These are phyloP conservation scores for Eucera pruinosa DNA, from an alignment of 2,888 invertebrate species.

Conservation along the genomic window DNA sequence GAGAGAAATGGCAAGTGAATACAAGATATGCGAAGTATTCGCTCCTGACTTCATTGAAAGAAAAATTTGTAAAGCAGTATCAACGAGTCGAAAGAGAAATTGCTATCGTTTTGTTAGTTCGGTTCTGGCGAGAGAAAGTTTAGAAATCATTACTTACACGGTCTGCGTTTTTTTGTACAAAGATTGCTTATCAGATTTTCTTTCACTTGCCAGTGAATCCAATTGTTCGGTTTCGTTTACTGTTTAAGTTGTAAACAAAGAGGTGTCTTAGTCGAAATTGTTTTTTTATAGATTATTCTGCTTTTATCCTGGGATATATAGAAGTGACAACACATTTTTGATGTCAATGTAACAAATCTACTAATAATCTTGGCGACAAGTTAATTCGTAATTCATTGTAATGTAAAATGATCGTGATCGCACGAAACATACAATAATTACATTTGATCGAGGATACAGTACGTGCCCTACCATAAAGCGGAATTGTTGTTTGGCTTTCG, in stretches of 20 bases:
- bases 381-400: no score
- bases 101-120: constrained; percentile 22
- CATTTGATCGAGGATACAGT: no score
- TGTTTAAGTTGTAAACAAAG: no score
- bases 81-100: constrained; percentile 15
- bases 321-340: no score
- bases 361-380: no score
- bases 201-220: not conserved
- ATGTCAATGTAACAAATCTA: no score
- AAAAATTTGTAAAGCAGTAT: not conserved
- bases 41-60: not conserved
- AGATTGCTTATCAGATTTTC: not conserved
- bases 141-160: constrained; percentile 29
- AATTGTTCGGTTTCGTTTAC: no score
- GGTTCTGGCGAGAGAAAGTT: constrained; percentile 39
- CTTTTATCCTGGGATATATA: no score
- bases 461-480: no score
- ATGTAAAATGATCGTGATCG: not conserved
- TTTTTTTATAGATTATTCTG: no score
- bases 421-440: not conserved
- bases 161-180: not conserved
- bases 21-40: not conserved
- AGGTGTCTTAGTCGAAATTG: no score
- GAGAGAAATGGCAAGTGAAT: not conserved
- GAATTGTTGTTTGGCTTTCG: no score